Evolutionary conservation across 92 coral and sea anemone genomes (phyloP), one percentile per base, ranked within the genome.

Genomic region (Actinostola sp.): DNA sequence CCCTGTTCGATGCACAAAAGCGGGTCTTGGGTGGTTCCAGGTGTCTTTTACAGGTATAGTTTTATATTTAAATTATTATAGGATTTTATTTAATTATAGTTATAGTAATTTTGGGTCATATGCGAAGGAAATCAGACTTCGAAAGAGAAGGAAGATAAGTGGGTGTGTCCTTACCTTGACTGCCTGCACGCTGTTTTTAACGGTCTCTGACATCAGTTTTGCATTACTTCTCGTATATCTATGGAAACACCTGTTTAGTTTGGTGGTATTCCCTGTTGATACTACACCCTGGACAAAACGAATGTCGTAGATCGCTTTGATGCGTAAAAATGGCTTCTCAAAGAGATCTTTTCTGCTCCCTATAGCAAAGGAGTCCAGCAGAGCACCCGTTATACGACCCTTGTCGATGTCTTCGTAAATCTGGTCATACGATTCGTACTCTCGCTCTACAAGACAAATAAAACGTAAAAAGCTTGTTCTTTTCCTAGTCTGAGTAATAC

Each of bases 341-440:
- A 91, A 91, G 52, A 91, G 67, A 23, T 87, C 76, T 33, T 62
- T 84, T 15, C 80, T 83, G 73, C 89, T 83, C 13, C 97, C 92
- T 21, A 87, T 70, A 33, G 80, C 80, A 58, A 82, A 84, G 8
- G 81, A 82, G 49, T 91, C 97, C 31, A 91, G 61, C 36, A 91
- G 82, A 57, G 86, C 92, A 8, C 90, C 97, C 8, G 61, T 28
- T 28, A 88, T 78, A 46, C 63, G 60, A 8, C 84, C 60, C 27
- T 81, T 67, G 0, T 73, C 76, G 23, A 91, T 67, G 23, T 82
- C 79, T 55, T 87, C 82, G 83, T 87, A 84, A 23, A 91, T 77
- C 17, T 91, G 90, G 16, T 91, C 83, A 31, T 75, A 86, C 31
- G 76, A 70, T 17, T 80, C 62, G 82, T 81, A 89, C 46, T 66